A percentile compares a stretch with the other conserved stretches of the same genome.
Evolutionary conservation across 2,113 vertebrate species (phyloP).

Genomic region (Nymphicus hollandicus): DNA sequence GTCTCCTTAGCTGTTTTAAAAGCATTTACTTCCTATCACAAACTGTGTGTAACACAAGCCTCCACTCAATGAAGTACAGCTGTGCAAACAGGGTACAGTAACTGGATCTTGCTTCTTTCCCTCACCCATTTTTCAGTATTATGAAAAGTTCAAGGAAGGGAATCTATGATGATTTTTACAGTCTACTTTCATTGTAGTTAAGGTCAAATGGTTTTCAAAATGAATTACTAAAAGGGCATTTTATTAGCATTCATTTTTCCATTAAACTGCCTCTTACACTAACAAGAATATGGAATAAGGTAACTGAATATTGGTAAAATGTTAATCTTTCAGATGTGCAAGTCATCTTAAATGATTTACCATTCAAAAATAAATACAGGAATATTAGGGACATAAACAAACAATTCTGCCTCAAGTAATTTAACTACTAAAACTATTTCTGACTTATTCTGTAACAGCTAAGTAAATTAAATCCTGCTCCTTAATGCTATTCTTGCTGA

Average conservation of each 20-base stretch:
- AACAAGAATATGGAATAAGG: not conserved
- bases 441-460: not conserved
- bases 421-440: not conserved
- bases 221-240: slow-evolving; percentile 42
- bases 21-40: slow-evolving; percentile 81
- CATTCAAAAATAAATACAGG: slow-evolving; percentile 3
- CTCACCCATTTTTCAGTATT: slow-evolving; percentile 65
- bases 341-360: not conserved
- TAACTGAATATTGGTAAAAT: slow-evolving; percentile 2
- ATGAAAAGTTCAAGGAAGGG: slow-evolving; percentile 67
- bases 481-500: not conserved
- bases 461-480: not conserved
- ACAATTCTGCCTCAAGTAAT: not conserved
- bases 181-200: slow-evolving; percentile 49
- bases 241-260: slow-evolving; percentile 44
- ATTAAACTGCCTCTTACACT: slow-evolving; percentile 8
- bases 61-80: slow-evolving; percentile 78
- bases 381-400: slow-evolving; percentile 4
- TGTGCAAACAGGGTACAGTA: slow-evolving; percentile 85
- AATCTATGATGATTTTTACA: slow-evolving; percentile 60
- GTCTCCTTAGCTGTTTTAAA: slow-evolving; percentile 78
- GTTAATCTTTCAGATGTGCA: not conserved
- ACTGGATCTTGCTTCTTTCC: slow-evolving; percentile 66
- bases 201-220: slow-evolving; percentile 68
- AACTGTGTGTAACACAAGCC: slow-evolving; percentile 78